Base-by-base conservation (phyloP, 2,113 vertebrate genomes). In the Cairina moschata region DNA sequence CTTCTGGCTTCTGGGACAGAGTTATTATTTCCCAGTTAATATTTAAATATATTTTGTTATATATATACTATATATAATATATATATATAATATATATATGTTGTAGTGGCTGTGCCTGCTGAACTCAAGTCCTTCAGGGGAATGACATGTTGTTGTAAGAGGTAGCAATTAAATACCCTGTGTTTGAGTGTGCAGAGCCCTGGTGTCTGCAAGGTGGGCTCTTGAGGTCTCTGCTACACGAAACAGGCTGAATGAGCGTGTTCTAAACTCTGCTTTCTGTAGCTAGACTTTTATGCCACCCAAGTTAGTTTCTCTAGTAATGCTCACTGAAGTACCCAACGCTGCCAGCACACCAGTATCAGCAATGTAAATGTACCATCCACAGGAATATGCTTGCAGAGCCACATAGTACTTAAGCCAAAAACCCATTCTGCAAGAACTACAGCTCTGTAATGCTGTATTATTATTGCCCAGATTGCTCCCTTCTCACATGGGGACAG, bases 81-180 rank as follows among this genome's bases (percentile, higher is more conserved):
- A 48, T 48, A 48, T 48, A 21, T 48, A 21, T 10, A 48, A 79
- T 32, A 90, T 87, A 58, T 76, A 8, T 54, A 21, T 71, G 14
- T 83, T 34, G 26, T 59, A 48, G 46, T 55, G 48, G 29, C 9
- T 16, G 8, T 36, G 50, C 17, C 34, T 73, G 75, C 16, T 67
- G 56, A 65, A 44, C 8, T 80, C 36, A 58, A 54, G 50, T 80
- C 34, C 23, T 44, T 55, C 13, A 25, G 38, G 58, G 55, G 17
- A 46, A 11, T 9, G 4, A 52, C 5, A 7, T 22, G 8, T 9
- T 34, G 21, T 34, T 3, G 0, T 22, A 79, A 83, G 23, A 50
- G 12, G 15, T 44, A 56, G 25, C 29, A 62, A 31, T 28, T 34
- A 69, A 60, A 32, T 44, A 63, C 22, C 42, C 26, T 58, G 62